Conservation (phyloP, 37 sponge, comb jelly and placozoan genomes). For the Hexactinellida sp. region DNA sequence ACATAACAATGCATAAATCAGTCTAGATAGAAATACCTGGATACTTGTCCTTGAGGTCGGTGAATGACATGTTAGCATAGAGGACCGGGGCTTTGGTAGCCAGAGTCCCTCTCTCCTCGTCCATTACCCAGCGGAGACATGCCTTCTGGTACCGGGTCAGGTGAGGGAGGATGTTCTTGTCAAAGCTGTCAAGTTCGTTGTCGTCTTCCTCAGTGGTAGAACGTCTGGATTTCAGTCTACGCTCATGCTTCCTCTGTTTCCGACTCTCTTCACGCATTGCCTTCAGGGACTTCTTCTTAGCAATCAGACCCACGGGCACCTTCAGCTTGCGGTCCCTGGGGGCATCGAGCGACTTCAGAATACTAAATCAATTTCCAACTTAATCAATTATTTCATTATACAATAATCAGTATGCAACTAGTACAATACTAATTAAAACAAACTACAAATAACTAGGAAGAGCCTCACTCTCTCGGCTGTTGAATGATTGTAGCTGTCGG, state of each 20-base stretch:
- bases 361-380: too few species aligned
- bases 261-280: slow-evolving; percentile 13
- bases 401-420: too few species aligned
- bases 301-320: not conserved
- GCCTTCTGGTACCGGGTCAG: not conserved
- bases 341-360: not conserved
- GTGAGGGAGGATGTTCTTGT: not conserved
- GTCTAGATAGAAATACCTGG: not conserved
- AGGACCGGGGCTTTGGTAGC: slow-evolving; percentile 18
- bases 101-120: slow-evolving; percentile 20
- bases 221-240: not conserved
- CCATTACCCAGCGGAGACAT: slow-evolving; percentile 14
- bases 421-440: not conserved
- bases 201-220: not conserved
- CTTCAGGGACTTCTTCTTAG: not conserved
- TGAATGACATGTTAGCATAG: slow-evolving; percentile 16
- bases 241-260: slow-evolving; percentile 11
- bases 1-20: not conserved
- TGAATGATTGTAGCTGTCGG: slow-evolving; percentile 10
- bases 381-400: too few species aligned
- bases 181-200: not conserved
- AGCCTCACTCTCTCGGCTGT: not conserved
- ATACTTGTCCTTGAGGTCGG: slow-evolving; percentile 14
- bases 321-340: not conserved
- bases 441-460: not conserved